Evolutionary conservation across 2,113 vertebrate species (phyloP), one percentile per base, ranked within the genome.

Genomic region (Quiscalus mexicanus): DNA sequence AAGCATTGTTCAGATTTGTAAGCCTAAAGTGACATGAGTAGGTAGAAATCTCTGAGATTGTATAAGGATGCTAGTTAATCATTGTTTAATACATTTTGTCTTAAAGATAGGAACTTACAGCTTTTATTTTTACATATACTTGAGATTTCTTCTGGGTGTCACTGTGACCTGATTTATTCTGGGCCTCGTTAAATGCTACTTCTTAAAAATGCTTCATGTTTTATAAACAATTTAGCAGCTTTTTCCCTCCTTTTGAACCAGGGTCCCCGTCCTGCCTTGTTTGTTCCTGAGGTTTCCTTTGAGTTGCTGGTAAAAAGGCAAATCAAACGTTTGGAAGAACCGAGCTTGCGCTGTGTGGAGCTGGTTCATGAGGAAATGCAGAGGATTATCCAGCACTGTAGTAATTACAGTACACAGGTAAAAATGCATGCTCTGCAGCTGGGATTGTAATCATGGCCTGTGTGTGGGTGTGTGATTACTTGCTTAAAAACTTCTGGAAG

Each of bases 351-450:
- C 64, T 99, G 99, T 44, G 99, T 99, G 93, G 99, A 99, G 93
- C 98, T 99, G 56, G 99, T 99, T 76, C 99, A 99, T 10, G 99
- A 99, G 93, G 99, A 99, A 97, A 99, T 99, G 99, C 99, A 99
- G 93, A 98, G 99, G 96, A 99, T 99, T 91, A 99, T 99, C 93
- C 99, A 99, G 90, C 99, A 99, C 47, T 99, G 99, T 97, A 99
- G 99, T 96, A 99, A 99, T 97, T 99, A 99, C 96, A 99, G 99
- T 88, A 99, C 99, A 16, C 99, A 99, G 99, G 99, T 99, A 94
- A 91, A 74, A 93, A 30, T 41, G 8, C 33, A 10, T 28, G 11
- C 3, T 60, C 31, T 71, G 39, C 11, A 74, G 11, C 7, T 62
- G n/a, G 18, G 7, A 37, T 64, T 60, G 42, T 52, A 41, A 42